These are phyloP conservation scores for Fissipunctia ypsillon DNA, from an alignment of 2,888 invertebrate species.

Conservation along the genomic window DNA sequence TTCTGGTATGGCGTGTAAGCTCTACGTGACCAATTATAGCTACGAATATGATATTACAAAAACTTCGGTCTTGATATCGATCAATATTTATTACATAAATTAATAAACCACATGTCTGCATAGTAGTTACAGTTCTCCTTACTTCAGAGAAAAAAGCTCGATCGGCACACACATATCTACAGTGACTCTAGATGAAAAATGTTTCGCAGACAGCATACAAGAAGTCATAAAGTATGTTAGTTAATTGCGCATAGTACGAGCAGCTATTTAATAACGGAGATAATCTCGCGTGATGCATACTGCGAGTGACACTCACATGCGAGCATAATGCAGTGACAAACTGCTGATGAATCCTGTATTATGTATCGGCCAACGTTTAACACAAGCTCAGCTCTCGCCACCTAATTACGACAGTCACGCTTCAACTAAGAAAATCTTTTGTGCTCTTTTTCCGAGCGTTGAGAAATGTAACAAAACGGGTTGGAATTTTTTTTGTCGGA, in stretches of 20 bases:
- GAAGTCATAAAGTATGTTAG: slow-evolving; percentile 60
- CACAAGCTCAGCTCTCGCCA: slow-evolving; percentile 79
- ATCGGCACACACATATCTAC: slow-evolving; percentile 39
- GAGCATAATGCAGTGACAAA: slow-evolving; percentile 67
- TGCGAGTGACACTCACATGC: slow-evolving; percentile 60
- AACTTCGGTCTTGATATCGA: slow-evolving; percentile 43
- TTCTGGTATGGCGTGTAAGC: slow-evolving; percentile 13
- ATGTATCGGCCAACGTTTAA: slow-evolving; percentile 68
- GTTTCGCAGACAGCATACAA: slow-evolving; percentile 46
- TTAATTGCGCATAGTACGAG: slow-evolving; percentile 62
- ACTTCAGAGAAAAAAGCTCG: slow-evolving; percentile 33
- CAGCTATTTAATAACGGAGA: slow-evolving; percentile 65
- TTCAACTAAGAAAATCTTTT: slow-evolving; percentile 89
- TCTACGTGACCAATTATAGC: slow-evolving; percentile 50
- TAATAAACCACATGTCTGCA: slow-evolving; percentile 59
- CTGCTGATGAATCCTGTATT: slow-evolving; percentile 66
- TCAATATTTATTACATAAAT: slow-evolving; percentile 60
- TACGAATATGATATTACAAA: slow-evolving; percentile 49
- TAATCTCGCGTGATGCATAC: slow-evolving; percentile 67
- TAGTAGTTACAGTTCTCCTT: slow-evolving; percentile 38
- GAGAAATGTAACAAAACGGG: slow-evolving; percentile 88
- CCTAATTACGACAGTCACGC: slow-evolving; percentile 90
- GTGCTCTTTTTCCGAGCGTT: slow-evolving; percentile 87
- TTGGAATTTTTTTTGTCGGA: slow-evolving; percentile 83
- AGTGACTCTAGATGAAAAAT: slow-evolving; percentile 48